Base-by-base conservation (phyloP, 2,888 invertebrate genomes). In the Orthosia gracilis region DNA sequence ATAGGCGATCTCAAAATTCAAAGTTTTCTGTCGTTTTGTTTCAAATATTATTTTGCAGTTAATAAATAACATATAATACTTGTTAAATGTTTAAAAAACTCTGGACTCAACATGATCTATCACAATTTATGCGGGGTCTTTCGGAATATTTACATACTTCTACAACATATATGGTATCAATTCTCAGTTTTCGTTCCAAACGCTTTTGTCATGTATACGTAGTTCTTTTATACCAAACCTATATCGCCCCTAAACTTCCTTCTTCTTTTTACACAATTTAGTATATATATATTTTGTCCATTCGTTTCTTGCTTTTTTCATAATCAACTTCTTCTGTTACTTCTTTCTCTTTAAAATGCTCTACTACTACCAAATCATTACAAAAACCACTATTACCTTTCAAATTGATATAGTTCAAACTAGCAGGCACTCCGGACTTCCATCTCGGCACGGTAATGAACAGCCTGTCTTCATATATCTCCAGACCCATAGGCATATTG, bases 401-500 rank as follows among this genome's bases (percentile, higher is more conserved):
- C 85, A 97, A 93, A 90, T 97, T 97, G 86, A 98, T 97, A 92
- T 98, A 98, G 88, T 97, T 97, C 90, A 98, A 96, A 78, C 98
- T 98, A 40, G 98, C 97, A 0, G 98, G 97, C 31, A 98, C 98
- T 15, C 98, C 98, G 26, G 94, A 90, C 87, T 97, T 97, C 98
- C 98, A 98, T 84, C 98, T 97, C 2, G 98, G 98, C 68, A 98
- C 97, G 0, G 98, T 98, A 21, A 98, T 92, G 89, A 98, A 98
- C 82, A 98, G 91, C 80, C 97, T 96, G 81, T 98, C 97, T 59
- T 96, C 97, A 84, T 97, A 97, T 17, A 98, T 97, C 92, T 98
- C 98, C 83, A 98, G 84, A 0, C 98, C 98, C 90, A 98, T 97
- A 0, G 98, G 98, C 40, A 98, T 96, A 81, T 98, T 98, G 91